phyloP scores from a whole-genome alignment of 2,888 invertebrate species.

The Electrophaes corylata region DNA sequence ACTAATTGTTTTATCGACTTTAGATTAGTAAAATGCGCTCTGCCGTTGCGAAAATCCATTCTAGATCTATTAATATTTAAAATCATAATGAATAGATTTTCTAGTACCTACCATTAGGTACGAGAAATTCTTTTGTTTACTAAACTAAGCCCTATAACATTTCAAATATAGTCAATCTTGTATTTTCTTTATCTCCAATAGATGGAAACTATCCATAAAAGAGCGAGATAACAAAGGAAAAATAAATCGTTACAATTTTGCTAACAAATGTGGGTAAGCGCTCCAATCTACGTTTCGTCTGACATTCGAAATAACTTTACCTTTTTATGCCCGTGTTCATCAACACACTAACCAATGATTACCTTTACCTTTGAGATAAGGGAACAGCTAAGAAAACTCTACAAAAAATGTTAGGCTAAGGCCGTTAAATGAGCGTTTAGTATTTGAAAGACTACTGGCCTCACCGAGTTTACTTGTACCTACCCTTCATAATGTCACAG shows the following conservation, averaged over 20 bases:
- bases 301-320: conserved; percentile 52
- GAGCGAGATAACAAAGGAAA: conserved; percentile 58
- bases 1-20: too few species aligned
- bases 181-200: conserved; percentile 54
- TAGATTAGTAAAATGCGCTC: too few species aligned
- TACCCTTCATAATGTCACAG: conserved; percentile 40
- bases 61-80: too few species aligned
- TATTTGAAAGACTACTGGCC: not conserved
- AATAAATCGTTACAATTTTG: conserved; percentile 67
- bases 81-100: not conserved
- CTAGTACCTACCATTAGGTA: not conserved
- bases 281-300: conserved; percentile 61
- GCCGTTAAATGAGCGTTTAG: not conserved
- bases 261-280: conserved; percentile 66
- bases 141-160: not conserved
- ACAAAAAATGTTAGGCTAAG: not conserved
- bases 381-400: not conserved
- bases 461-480: conserved; percentile 31
- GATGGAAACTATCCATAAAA: conserved; percentile 60
- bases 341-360: not conserved
- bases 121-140: not conserved
- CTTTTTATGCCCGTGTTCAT: conserved; percentile 35
- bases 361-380: not conserved
- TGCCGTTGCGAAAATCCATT: too few species aligned
- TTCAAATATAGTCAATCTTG: conserved; percentile 28